Evolutionary conservation across 2,797 vertebrate species (phyloP).

Genomic region (Tamandua tetradactyla): DNA sequence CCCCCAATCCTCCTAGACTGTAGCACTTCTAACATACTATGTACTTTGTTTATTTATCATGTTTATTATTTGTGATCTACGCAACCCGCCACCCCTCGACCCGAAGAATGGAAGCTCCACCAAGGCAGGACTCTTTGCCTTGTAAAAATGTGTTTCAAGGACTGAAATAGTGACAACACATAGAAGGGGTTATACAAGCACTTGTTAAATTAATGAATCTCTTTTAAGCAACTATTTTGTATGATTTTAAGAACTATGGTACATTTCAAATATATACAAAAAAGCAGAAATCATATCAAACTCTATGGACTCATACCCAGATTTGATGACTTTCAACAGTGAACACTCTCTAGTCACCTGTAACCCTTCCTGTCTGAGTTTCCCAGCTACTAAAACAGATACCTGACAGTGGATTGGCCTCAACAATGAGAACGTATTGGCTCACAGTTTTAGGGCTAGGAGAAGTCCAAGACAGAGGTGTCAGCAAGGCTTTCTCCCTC

Average conservation of each 20-base stretch:
- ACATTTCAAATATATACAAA: not conserved
- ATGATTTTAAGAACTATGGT: not conserved
- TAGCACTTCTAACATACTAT: not conserved
- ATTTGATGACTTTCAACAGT: not conserved
- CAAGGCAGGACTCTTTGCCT: not conserved
- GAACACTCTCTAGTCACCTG: not conserved
- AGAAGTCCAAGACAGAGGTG: too few species aligned
- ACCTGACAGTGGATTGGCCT: too few species aligned
- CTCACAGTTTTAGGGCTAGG: too few species aligned
- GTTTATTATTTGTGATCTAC: not conserved
- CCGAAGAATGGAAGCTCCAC: not conserved
- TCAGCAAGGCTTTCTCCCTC: too few species aligned
- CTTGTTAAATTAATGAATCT: not conserved
- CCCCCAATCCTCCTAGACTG: not conserved
- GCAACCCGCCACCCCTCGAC: fast-evolving
- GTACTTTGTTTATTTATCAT: not conserved
- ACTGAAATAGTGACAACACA: not conserved
- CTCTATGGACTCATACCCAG: not conserved
- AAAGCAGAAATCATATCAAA: not conserved
- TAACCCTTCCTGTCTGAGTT: not conserved
- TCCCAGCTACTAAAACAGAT: too few species aligned
- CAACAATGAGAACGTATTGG: too few species aligned
- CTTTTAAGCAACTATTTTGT: not conserved
- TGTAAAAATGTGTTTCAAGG: not conserved
- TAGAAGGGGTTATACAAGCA: not conserved